Conservation (phyloP, 1,140 invertebrate species). For the Eurosta solidaginis region DNA sequence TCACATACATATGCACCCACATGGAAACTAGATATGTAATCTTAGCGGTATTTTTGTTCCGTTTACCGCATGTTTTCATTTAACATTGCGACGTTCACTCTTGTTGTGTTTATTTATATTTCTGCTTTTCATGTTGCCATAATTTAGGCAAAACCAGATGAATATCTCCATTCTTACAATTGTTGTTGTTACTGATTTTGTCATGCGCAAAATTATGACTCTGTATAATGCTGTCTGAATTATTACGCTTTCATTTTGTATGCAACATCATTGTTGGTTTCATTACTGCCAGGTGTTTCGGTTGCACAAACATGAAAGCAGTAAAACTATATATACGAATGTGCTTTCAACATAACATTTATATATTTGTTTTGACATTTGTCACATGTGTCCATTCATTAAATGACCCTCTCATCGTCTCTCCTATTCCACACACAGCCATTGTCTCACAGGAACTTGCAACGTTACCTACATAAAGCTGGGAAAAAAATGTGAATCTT, state of each 20-base stretch:
- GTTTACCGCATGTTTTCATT: neutral
- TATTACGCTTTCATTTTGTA: neutral
- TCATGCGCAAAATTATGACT: slow-evolving; percentile 7
- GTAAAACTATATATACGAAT: neutral
- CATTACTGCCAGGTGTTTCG: neutral
- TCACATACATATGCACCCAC: too few relatives aligned
- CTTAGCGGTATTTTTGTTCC: neutral
- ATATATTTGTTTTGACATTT: slow-evolving; percentile 15
- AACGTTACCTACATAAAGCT: neutral
- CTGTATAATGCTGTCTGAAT: neutral
- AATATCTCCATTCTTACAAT: slow-evolving; percentile 7
- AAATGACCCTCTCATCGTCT: neutral
- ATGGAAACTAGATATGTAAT: too few relatives aligned
- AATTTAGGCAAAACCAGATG: neutral
- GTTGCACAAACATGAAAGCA: neutral
- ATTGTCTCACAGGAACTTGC: neutral
- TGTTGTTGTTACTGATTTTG: slow-evolving; percentile 4
- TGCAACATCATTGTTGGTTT: neutral
- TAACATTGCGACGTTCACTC: neutral
- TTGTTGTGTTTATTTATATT: slow-evolving; percentile 18
- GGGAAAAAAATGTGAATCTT: too few relatives aligned
- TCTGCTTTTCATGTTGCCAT: slow-evolving; percentile 5
- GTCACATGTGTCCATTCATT: neutral
- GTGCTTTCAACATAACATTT: neutral
- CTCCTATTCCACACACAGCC: neutral